These are phyloP conservation scores for Synanthedon andrenaeformis DNA, from an alignment of 2,888 invertebrate species.

Conservation along the genomic window DNA sequence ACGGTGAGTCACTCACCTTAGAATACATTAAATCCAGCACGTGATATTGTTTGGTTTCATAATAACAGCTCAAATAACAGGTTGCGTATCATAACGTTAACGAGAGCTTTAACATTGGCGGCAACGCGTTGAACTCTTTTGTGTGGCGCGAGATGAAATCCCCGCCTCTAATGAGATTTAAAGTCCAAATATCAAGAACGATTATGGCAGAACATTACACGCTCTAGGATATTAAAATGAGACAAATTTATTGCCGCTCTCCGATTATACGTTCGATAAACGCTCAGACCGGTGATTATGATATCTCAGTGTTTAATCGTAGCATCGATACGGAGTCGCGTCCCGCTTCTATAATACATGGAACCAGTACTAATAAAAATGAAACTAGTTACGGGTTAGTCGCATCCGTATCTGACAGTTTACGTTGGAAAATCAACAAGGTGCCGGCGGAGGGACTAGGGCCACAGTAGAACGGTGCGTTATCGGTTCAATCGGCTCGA, in stretches of 20 bases:
- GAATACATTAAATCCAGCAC: slow-evolving; percentile 36
- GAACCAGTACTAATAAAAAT: slow-evolving; percentile 69
- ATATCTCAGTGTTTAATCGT: slow-evolving; percentile 65
- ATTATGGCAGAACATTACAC: slow-evolving; percentile 49
- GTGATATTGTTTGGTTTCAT: slow-evolving; percentile 61
- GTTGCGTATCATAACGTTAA: slow-evolving; percentile 45
- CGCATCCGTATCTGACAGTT: slow-evolving; percentile 58
- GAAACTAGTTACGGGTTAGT: slow-evolving; percentile 58
- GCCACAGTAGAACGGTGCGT: slow-evolving; percentile 43
- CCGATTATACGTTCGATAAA: slow-evolving; percentile 67
- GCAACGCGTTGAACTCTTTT: slow-evolving; percentile 61
- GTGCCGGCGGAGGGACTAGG: slow-evolving; percentile 33
- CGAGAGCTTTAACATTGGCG: slow-evolving; percentile 37
- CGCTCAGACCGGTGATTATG: slow-evolving; percentile 68
- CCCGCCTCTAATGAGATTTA: slow-evolving; percentile 33
- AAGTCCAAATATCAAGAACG: slow-evolving; percentile 38
- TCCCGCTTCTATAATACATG: slow-evolving; percentile 60
- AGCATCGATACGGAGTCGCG: slow-evolving; percentile 62
- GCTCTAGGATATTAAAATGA: slow-evolving; percentile 65
- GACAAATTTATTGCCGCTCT: slow-evolving; percentile 66
- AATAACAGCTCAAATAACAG: slow-evolving; percentile 55
- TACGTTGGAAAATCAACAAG: slow-evolving; percentile 66
- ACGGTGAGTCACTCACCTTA: slow-evolving; percentile 39
- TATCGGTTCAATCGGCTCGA: slow-evolving; percentile 60
- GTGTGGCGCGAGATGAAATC: slow-evolving; percentile 21